Evolutionary conservation across 2,797 vertebrate genomes (phyloP).

Genomic region (Psittacula derbiana): DNA sequence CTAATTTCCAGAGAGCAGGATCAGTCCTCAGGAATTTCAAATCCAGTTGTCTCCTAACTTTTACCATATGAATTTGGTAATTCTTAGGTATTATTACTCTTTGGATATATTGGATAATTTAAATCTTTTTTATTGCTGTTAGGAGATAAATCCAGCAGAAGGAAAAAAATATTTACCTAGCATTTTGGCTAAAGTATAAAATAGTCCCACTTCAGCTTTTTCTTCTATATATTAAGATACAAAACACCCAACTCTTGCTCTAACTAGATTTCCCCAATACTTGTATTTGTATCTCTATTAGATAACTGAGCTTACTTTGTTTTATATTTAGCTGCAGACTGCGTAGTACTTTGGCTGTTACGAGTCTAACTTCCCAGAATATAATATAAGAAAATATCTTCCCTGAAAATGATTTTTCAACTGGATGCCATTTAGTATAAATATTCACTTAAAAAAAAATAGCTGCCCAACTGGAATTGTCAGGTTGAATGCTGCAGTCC

Average conservation of each 20-base stretch:
- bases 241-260: neutral
- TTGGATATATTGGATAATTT: neutral
- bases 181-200: neutral
- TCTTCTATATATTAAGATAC: neutral
- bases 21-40: neutral
- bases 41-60: neutral
- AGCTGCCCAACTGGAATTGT: neutral
- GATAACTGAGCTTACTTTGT: conserved; percentile 32
- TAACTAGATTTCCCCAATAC: conserved; percentile 34
- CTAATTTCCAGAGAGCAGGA: neutral
- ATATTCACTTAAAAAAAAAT: neutral
- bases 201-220: neutral
- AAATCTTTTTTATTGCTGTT: neutral
- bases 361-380: conserved; percentile 46
- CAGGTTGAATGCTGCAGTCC: neutral
- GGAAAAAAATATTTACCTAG: neutral
- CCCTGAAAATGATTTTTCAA: conserved; percentile 35
- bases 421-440: neutral
- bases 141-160: conserved; percentile 2
- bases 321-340: conserved; percentile 54
- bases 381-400: conserved; percentile 25
- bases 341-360: neutral
- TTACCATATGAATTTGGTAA: neutral
- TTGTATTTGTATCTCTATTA: conserved; percentile 43
- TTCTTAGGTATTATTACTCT: neutral